phyloP scores from a whole-genome alignment of 2,113 vertebrate species.

The Haemorhous mexicanus region DNA sequence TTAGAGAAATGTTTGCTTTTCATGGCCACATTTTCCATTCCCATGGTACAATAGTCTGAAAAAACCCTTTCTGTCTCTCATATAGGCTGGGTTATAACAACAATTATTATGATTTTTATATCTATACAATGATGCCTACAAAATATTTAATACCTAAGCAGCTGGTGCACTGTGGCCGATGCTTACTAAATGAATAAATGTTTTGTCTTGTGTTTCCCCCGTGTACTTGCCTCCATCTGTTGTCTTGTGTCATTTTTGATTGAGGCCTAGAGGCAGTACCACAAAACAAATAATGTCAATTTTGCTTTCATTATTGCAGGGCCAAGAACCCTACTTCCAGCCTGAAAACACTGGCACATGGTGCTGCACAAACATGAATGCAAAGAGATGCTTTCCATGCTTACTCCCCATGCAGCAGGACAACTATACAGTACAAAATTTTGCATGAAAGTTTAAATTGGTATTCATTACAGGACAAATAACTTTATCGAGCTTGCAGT shows the following conservation, averaged over 20 bases:
- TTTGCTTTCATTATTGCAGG: neutral
- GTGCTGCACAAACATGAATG: neutral
- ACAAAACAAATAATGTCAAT: constrained; percentile 50
- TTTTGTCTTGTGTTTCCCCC: neutral
- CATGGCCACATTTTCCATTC: neutral
- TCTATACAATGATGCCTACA: constrained; percentile 10
- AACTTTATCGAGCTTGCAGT: neutral
- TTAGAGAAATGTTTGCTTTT: neutral
- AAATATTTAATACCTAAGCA: constrained; percentile 53
- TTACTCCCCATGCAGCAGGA: neutral
- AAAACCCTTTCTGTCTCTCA: neutral
- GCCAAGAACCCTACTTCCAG: constrained; percentile 24
- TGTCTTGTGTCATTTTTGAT: constrained; percentile 53
- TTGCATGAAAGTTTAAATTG: neutral
- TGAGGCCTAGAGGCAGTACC: constrained; percentile 24
- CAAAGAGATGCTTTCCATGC: neutral
- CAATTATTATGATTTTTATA: constrained; percentile 40
- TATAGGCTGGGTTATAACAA: neutral
- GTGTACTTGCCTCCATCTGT: constrained; percentile 51
- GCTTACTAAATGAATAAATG: constrained; percentile 27
- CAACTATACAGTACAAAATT: neutral
- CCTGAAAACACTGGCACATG: neutral
- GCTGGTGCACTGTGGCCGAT: neutral
- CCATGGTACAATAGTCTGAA: neutral
- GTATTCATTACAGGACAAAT: neutral